phyloP scores from a whole-genome alignment of 2,113 vertebrate genomes.

The Zonotrichia leucophrys region DNA sequence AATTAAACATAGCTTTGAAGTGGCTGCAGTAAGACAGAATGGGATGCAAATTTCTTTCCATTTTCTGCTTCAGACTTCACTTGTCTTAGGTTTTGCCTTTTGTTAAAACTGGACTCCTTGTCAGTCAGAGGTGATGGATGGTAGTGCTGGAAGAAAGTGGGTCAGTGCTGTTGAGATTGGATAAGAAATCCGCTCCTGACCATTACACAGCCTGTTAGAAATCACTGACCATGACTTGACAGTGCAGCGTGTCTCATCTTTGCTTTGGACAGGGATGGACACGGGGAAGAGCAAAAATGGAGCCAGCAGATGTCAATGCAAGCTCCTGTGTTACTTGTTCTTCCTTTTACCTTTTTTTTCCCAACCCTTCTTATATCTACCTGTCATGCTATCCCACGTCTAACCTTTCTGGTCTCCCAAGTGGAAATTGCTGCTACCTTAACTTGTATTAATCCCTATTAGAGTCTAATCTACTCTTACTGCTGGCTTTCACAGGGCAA shows the following conservation, averaged over 20 bases:
- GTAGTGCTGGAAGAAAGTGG: slow-evolving; percentile 10
- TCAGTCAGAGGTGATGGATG: slow-evolving; percentile 26
- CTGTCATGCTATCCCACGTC: not conserved
- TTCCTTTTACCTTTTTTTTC: not conserved
- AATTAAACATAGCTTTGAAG: slow-evolving; percentile 29
- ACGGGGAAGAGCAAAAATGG: not conserved
- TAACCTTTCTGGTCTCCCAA: not conserved
- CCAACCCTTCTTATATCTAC: not conserved
- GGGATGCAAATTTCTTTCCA: not conserved
- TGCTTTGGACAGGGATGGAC: not conserved
- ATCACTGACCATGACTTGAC: slow-evolving; percentile 25
- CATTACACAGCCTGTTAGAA: slow-evolving; percentile 24
- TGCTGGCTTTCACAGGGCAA: slow-evolving; percentile 6
- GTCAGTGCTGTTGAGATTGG: slow-evolving; percentile 9
- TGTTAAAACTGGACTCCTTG: not conserved
- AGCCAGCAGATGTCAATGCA: not conserved
- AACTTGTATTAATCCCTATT: slow-evolving; percentile 55
- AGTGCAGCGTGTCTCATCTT: not conserved
- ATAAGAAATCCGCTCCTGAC: slow-evolving; percentile 36
- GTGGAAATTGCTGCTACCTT: slow-evolving; percentile 14
- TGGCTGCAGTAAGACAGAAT: not conserved
- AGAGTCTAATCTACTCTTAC: slow-evolving; percentile 58
- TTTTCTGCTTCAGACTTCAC: not conserved
- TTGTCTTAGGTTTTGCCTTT: not conserved
- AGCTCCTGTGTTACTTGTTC: not conserved